phyloP scores from a whole-genome alignment of 1,140 invertebrate species.

The Lepidurus apus region DNA sequence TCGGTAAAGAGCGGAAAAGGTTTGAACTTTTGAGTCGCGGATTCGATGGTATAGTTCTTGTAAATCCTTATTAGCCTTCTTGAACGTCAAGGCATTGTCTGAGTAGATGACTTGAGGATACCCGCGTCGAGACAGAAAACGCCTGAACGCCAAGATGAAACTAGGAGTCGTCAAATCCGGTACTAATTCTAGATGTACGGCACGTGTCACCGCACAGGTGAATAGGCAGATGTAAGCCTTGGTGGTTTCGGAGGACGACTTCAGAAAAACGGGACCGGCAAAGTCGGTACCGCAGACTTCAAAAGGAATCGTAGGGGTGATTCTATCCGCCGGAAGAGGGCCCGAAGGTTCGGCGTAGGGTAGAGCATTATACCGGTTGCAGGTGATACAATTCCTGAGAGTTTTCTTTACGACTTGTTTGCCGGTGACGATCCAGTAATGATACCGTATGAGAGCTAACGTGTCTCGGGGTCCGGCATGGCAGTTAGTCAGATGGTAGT shows the following conservation, averaged over 20 bases:
- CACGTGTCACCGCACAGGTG: slow-evolving; percentile 37
- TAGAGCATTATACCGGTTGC: not conserved
- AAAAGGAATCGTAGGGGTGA: slow-evolving; percentile 41
- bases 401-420: slow-evolving; percentile 25
- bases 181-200: slow-evolving; percentile 40
- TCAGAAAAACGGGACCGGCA: slow-evolving; percentile 44
- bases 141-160: slow-evolving; percentile 38
- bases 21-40: not conserved
- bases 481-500: not conserved
- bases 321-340: slow-evolving; percentile 40
- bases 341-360: slow-evolving; percentile 1
- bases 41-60: slow-evolving; percentile 30
- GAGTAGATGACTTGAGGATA: slow-evolving; percentile 37
- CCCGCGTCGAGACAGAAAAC: slow-evolving; percentile 40
- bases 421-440: slow-evolving; percentile 31
- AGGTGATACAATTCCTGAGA: not conserved
- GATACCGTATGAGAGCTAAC: not conserved
- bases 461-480: slow-evolving; percentile 21
- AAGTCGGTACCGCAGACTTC: slow-evolving; percentile 44
- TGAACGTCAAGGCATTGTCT: slow-evolving; percentile 45
- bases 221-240: slow-evolving; percentile 41
- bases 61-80: slow-evolving; percentile 40
- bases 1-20: not conserved
- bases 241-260: slow-evolving; percentile 27
- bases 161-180: slow-evolving; percentile 34